Conservation (phyloP, 2,113 vertebrate species). For the Brachyistius frenatus region DNA sequence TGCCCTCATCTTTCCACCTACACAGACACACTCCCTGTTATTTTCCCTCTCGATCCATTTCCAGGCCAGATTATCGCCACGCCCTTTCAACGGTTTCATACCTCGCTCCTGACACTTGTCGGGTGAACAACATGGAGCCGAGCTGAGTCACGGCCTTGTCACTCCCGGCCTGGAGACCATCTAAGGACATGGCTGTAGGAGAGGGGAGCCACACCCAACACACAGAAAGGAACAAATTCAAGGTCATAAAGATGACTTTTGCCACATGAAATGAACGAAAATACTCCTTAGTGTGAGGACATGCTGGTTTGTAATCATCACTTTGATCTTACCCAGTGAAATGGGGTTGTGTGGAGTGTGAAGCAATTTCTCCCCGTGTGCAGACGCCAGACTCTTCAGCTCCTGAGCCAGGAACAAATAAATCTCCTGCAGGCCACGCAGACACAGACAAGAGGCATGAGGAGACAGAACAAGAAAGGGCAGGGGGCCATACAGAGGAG, state of each 20-base stretch:
- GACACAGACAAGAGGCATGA: slow-evolving; percentile 44
- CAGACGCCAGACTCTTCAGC: slow-evolving; percentile 90
- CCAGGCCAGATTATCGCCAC: neutral
- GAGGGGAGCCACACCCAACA: slow-evolving; percentile 21
- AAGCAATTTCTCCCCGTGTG: slow-evolving; percentile 90
- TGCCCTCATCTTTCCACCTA: neutral
- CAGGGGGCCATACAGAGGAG: slow-evolving; percentile 12
- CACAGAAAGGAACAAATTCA: neutral
- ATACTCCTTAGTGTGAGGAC: neutral
- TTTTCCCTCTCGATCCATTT: neutral
- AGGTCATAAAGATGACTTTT: neutral
- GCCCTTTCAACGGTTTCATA: slow-evolving; percentile 69
- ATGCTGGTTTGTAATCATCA: neutral
- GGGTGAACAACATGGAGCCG: slow-evolving; percentile 98
- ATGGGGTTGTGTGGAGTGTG: slow-evolving; percentile 95
- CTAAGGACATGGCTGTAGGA: slow-evolving; percentile 91
- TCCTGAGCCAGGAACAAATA: slow-evolving; percentile 91
- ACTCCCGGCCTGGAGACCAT: slow-evolving; percentile 82
- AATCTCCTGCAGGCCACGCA: slow-evolving; percentile 89
- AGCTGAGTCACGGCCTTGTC: slow-evolving; percentile 90
- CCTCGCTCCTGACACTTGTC: slow-evolving; percentile 98
- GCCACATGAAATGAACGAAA: neutral
- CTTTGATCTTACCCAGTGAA: slow-evolving; percentile 89
- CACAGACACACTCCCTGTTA: neutral
- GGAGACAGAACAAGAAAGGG: slow-evolving; percentile 22